Evolutionary conservation across 2,113 vertebrate genomes (phyloP).

Genomic region (Notiomystis cincta): DNA sequence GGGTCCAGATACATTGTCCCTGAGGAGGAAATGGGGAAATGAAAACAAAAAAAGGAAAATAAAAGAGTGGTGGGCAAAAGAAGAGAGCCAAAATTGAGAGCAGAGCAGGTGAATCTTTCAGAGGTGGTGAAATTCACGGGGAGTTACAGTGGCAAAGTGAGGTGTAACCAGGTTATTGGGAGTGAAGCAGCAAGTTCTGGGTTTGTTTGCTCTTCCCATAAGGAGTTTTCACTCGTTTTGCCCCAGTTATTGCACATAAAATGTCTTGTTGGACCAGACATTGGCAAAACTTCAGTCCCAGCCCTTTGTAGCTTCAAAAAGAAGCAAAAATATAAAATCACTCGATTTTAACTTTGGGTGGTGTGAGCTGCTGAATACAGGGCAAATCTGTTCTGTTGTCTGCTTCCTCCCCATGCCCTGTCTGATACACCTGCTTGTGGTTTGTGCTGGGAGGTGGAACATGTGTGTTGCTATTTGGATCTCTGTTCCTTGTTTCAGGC

Average conservation of each 20-base stretch:
- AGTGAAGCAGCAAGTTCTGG: background rate
- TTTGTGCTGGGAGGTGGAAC: background rate
- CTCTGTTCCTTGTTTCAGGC: constrained; percentile 78
- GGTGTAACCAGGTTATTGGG: background rate
- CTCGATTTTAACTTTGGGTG: background rate
- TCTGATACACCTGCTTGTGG: background rate
- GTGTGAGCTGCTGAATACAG: background rate
- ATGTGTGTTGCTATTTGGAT: background rate
- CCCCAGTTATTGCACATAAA: fast-evolving
- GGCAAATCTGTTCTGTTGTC: background rate
- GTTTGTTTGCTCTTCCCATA: background rate
- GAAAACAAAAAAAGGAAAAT: background rate
- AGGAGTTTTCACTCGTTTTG: background rate
- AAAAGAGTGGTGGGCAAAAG: background rate
- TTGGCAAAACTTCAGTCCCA: background rate
- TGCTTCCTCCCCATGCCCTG: background rate
- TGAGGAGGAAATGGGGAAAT: background rate
- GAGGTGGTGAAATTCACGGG: background rate
- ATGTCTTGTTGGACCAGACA: background rate
- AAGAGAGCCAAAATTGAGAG: background rate
- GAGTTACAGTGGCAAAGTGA: background rate
- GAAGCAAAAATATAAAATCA: background rate
- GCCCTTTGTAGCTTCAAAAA: background rate
- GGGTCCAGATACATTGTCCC: background rate
- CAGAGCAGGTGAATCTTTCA: background rate